Evolutionary conservation across 2,888 invertebrate genomes (phyloP), one percentile per base, ranked within the genome.

Genomic region (Piscicola geometra): DNA sequence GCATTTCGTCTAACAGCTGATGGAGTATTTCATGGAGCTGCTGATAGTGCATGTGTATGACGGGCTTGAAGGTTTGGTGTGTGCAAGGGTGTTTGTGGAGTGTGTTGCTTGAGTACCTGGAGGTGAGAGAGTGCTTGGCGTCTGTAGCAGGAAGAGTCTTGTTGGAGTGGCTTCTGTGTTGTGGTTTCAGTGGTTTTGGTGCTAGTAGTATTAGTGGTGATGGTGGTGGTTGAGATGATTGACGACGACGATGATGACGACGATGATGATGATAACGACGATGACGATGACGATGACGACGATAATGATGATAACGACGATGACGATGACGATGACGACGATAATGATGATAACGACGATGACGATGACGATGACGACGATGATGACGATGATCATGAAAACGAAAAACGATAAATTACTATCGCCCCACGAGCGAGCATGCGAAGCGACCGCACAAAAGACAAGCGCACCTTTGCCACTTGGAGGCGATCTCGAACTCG

Each of bases 401-500:
- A 56, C 25, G 56, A 56, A n/a, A 25, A 56, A n/a, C n/a, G 25
- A n/a, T 21, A n/a, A n/a, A n/a, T n/a, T n/a, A n/a, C n/a, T n/a
- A n/a, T n/a, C n/a, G n/a, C n/a, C n/a, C n/a, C n/a, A n/a, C n/a
- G n/a, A n/a, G n/a, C n/a, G n/a, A n/a, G n/a, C n/a, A n/a, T n/a
- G n/a, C n/a, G n/a, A 50, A 50, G n/a, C 52, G n/a, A n/a, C n/a
- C n/a, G n/a, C n/a, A n/a, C n/a, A n/a, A 64, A 9, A 64, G 9
- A 28, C 9, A 28, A 12, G n/a, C n/a, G 21, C 67, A 35, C 35
- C 67, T 67, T 3, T 25, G 32, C 12, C 9, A 9, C 35, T 67
- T 67, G 35, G 33, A 35, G 21, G 41, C 64, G 30, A 78, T 69
- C 71, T 76, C 75, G 72, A 79, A 79, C 64, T 79, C 79, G 41